phyloP scores from a whole-genome alignment of 2,888 invertebrate species.

The Aethes cnicana region DNA sequence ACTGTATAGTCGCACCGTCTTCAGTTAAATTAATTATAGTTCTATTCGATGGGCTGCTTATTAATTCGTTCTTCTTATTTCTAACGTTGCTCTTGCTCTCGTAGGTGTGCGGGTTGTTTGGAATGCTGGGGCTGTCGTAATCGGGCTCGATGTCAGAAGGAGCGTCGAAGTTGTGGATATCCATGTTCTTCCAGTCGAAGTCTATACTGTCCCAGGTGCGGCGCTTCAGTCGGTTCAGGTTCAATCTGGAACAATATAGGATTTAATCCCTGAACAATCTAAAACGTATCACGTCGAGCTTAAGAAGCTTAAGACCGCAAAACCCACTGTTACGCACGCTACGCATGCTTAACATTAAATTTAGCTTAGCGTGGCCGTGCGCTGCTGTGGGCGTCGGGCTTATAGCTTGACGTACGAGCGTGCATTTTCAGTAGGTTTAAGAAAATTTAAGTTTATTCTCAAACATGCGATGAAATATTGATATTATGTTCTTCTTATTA shows the following conservation, averaged over 20 bases:
- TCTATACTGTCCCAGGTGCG: constrained; percentile 84
- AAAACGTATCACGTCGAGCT: too few species aligned
- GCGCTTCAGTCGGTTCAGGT: constrained; percentile 70
- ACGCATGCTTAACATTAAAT: too few species aligned
- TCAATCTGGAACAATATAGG: constrained; percentile 67
- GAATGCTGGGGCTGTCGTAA: constrained; percentile 74
- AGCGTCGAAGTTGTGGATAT: constrained; percentile 75
- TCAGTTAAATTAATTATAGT: constrained; percentile 88
- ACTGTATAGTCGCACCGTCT: constrained; percentile 87
- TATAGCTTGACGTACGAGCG: too few species aligned
- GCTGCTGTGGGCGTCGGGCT: too few species aligned
- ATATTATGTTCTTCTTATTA: too few species aligned
- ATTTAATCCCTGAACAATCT: too few species aligned
- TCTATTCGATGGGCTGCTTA: constrained; percentile 82
- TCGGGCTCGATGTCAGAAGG: constrained; percentile 77
- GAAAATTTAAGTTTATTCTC: too few species aligned
- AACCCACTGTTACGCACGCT: too few species aligned
- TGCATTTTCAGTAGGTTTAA: too few species aligned
- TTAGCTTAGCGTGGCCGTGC: too few species aligned
- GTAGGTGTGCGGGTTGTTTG: constrained; percentile 73
- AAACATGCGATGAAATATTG: too few species aligned
- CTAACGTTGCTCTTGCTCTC: constrained; percentile 64
- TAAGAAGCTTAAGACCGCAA: too few species aligned
- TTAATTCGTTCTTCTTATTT: constrained; percentile 59
- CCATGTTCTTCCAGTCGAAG: constrained; percentile 78